A percentile compares a stretch with the other conserved stretches of the same genome.
Conservation (phyloP, 1,140 invertebrate genomes). For the Musca domestica region DNA sequence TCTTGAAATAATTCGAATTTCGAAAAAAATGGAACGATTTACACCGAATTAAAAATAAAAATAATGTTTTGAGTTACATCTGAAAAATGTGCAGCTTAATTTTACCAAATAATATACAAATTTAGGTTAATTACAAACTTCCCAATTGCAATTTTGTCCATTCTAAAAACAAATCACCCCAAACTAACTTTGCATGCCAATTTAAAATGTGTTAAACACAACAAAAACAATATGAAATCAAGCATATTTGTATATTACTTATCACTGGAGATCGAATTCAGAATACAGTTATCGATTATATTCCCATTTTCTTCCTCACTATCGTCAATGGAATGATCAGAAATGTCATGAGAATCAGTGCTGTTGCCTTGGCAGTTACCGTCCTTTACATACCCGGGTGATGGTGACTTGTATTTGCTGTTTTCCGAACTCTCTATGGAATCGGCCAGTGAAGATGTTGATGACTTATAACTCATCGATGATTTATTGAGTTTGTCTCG, state of each 20-base stretch:
- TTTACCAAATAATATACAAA: too few relatives aligned
- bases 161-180: background rate
- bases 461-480: constrained; percentile 10
- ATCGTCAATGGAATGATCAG: background rate
- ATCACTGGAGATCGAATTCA: background rate
- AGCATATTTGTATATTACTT: background rate
- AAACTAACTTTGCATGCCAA: constrained; percentile 5
- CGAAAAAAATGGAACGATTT: too few relatives aligned
- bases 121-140: background rate
- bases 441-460: constrained; percentile 35
- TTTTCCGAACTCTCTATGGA: constrained; percentile 33
- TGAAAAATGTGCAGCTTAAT: too few relatives aligned
- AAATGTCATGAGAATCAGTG: background rate
- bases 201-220: background rate
- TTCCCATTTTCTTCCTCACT: background rate
- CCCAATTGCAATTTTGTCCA: background rate
- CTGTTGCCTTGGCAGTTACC: constrained; percentile 19
- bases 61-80: too few relatives aligned
- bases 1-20: too few relatives aligned
- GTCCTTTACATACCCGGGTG: constrained; percentile 48
- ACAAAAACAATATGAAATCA: background rate
- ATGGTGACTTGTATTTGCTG: constrained; percentile 48
- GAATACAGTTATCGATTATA: background rate
- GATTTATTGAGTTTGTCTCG: constrained; percentile 8
- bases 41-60: too few relatives aligned